Base-by-base conservation (phyloP, 2,797 vertebrate genomes). In the Sebastes wilsoni region DNA sequence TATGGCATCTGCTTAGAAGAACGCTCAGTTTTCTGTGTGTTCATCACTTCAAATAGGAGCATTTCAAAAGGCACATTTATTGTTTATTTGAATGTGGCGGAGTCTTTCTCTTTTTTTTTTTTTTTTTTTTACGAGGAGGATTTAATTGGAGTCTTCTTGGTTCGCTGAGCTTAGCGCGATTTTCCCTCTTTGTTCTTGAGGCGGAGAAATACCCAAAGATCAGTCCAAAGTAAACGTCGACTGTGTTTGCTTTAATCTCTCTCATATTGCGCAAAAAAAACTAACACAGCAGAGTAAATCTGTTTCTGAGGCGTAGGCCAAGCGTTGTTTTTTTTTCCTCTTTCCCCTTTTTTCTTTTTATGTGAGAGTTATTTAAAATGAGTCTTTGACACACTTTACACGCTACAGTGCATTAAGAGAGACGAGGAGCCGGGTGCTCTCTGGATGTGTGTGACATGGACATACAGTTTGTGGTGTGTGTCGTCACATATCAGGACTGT, bases 231-330 rank as follows among this genome's bases (percentile, higher is more conserved):
- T 88, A 91, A 94, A 94, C 86, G 71, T 56, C 18, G 77, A 55
- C 87, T 81, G 66, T 88, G 87, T 93, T 91, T 88, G 84, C 88
- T 91, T 91, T 89, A 87, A 93, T 92, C 89, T 89, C 77, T 75
- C 73, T 42, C 77, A 56, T 84, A 88, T 88, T 88, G 84, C 32
- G 16, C 77, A 82, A 77, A 65, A 34, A 65, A 80, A 65, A n/a
- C 67, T 6, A 77, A 88, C 84, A 74, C 77, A 58, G 90, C 72
- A n/a, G 28, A 83, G 85, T 88, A 86, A 86, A 90, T 93, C 82
- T 85, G 55, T 70, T 79, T 88, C 73, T 82, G 60, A 86, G 81
- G 88, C 71, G 11, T 65, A n/a, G 46, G 87, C 82, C 83, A 84
- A 87, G 62, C 71, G 62, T 82, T 87, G 54, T 67, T 72, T 79